Evolutionary conservation across 2,113 vertebrate species (phyloP).

Genomic region (Heterotis niloticus): DNA sequence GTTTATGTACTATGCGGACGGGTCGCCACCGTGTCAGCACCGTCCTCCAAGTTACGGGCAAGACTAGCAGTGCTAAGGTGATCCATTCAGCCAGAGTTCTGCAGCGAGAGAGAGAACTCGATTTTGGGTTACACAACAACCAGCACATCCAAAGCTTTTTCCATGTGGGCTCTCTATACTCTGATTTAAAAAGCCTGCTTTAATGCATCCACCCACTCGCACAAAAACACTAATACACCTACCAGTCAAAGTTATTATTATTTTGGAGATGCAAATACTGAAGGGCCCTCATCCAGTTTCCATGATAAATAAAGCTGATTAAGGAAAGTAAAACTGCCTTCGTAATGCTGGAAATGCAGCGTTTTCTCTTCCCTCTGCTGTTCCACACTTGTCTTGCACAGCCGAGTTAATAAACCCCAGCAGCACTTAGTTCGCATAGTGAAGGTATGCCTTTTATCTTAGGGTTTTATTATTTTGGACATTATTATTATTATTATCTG

Average conservation of each 20-base stretch:
- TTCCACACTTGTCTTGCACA: conserved; percentile 15
- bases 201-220: conserved; percentile 10
- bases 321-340: conserved; percentile 33
- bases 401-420: neutral
- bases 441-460: conserved; percentile 11
- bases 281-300: conserved; percentile 16
- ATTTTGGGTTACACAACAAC: neutral
- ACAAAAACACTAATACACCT: conserved; percentile 16
- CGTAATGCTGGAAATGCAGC: conserved; percentile 32
- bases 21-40: too few relatives aligned
- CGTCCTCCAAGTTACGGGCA: too few relatives aligned
- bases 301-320: conserved; percentile 36
- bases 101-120: neutral
- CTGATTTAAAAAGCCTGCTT: neutral
- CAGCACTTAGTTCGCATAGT: neutral
- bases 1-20: too few relatives aligned
- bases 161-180: neutral
- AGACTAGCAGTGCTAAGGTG: too few relatives aligned
- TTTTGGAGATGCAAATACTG: conserved; percentile 25
- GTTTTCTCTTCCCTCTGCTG: conserved; percentile 27
- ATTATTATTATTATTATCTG: conserved; percentile 18
- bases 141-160: neutral
- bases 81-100: too few relatives aligned
- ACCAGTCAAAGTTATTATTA: neutral
- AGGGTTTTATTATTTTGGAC: too few relatives aligned